Base-by-base conservation (phyloP, 2,888 invertebrate species). In the Ormyrus pomaceus region DNA sequence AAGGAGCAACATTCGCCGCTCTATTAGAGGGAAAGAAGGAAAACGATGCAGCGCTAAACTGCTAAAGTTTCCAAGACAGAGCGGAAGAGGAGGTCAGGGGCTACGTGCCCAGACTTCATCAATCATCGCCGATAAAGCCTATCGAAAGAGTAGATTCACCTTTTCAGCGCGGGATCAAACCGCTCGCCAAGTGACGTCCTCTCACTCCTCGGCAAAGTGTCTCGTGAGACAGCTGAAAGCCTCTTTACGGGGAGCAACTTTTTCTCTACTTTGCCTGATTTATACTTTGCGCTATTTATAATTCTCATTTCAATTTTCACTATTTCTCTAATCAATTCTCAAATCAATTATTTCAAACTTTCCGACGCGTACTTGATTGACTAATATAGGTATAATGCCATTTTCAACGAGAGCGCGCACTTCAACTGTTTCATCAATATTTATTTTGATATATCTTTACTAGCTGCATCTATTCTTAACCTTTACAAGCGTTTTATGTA, bases 51-150 rank as follows among this genome's bases (percentile, higher is more conserved):
- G 69, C 45, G 55, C 64, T 70, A 50, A 72, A 53, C 71, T 46
- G 59, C 51, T 59, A 70, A 74, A 74, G 64, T 69, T 65, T 55
- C 65, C 59, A 45, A 34, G 45, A 55, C 13, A 55, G 65, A 55
- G 62, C n/a, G 61, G 74, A 56, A 34, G 75, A 58, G 75, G 34
- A 10, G 76, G 61, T 73, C 62, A 74, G 69, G 64, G 69, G 62
- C 53, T 77, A 64, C 79, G 73, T 81, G 79, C 79, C 74, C 79
- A 77, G 80, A 85, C 84, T 87, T 86, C 88, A 88, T 88, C 87
- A 87, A 89, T 88, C 88, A 88, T 85, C 84, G 83, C 48, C 86
- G 87, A 87, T 88, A 86, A 87, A 87, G 84, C 84, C 83, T 82
- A 82, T 84, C 84, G 79, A 83, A 85, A 83, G 84, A 84, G 84